These are phyloP conservation scores for Lates calcarifer DNA, from an alignment of 2,113 vertebrate genomes.

Conservation along the genomic window DNA sequence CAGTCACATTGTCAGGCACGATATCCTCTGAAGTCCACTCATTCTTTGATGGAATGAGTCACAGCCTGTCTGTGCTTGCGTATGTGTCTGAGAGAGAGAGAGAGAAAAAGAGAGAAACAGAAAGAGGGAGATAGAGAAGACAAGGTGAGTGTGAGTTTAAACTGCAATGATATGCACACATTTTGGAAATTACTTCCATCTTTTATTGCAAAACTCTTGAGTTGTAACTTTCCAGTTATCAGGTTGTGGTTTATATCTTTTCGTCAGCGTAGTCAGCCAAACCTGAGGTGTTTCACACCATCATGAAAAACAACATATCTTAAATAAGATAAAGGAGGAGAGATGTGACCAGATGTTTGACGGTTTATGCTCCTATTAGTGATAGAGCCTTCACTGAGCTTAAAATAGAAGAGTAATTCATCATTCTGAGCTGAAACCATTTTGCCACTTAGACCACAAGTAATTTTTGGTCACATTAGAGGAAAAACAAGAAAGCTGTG, in stretches of 20 bases:
- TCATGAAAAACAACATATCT: slow-evolving; percentile 26
- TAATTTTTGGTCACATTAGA: slow-evolving; percentile 77
- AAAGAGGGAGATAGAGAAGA: background rate
- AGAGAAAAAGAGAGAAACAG: background rate
- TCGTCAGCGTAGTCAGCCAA: slow-evolving; percentile 46
- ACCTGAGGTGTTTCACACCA: slow-evolving; percentile 24
- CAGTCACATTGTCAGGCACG: slow-evolving; percentile 69
- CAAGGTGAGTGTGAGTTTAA: slow-evolving; percentile 35
- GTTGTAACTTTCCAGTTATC: slow-evolving; percentile 61
- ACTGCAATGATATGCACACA: slow-evolving; percentile 19
- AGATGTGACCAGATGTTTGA: slow-evolving; percentile 54
- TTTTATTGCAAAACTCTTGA: slow-evolving; percentile 62
- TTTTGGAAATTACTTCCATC: slow-evolving; percentile 58
- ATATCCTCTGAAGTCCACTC: slow-evolving; percentile 68
- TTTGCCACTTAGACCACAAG: slow-evolving; percentile 66
- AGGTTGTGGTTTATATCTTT: slow-evolving; percentile 35
- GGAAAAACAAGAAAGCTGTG: slow-evolving; percentile 77
- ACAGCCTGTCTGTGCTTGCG: slow-evolving; percentile 44
- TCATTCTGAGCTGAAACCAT: slow-evolving; percentile 66
- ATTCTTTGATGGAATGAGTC: slow-evolving; percentile 75
- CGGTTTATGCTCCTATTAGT: slow-evolving; percentile 46
- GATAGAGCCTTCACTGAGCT: slow-evolving; percentile 29
- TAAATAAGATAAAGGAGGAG: slow-evolving; percentile 41
- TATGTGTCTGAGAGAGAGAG: background rate
- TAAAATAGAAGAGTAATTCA: slow-evolving; percentile 68